Base-by-base conservation (phyloP, 2,797 vertebrate genomes). In the Phaenicophaeus curvirostris region DNA sequence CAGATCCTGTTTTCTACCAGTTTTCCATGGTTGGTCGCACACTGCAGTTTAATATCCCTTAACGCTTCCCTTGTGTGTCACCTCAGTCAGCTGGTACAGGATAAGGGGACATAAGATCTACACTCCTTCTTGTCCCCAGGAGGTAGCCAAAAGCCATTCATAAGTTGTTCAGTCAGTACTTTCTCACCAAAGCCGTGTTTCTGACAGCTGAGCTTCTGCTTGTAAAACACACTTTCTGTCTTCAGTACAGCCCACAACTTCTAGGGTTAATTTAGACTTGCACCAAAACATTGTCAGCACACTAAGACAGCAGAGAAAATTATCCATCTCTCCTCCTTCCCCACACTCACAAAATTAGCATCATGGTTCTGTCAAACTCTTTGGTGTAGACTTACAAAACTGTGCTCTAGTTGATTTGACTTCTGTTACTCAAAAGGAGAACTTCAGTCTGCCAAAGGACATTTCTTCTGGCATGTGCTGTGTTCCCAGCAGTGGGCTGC, bases 41-140 rank as follows among this genome's bases (percentile, higher is more conserved):
- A 0, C 20, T 66, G 12, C 1, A 1, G 20, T 50, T 73, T 27
- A 61, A 35, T 11, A 30, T 0, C 13, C 16, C 15, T 35, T 39
- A 62, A 66, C 3, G 74, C 3, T 39, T 20, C 48, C 9, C 18
- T 27, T 66, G 37, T 30, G 8, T 1, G 10, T 44, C 68, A 68
- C 57, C 74, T 44, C 51, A 15, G 3, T 11, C 46, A 63, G 54
- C 17, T 6, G 3, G 20, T 3, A n/a, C 0, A 0, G 39, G 51
- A 3, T 20, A 57, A 62, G 3, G 21, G 27, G 50, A 74, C 48
- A 69, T 25, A 78, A 30, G 30, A 55, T n/a, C 57, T 2, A 0
- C 13, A 1, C 8, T 35, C 23, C 13, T 15, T 25, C 21, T 17
- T 24, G 71, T 59, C 33, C 24, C 27, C 53, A 66, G 27, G 31